Evolutionary conservation across 2,797 vertebrate species (phyloP), one percentile per base, ranked within the genome.

Genomic region (Glossophaga mutica): DNA sequence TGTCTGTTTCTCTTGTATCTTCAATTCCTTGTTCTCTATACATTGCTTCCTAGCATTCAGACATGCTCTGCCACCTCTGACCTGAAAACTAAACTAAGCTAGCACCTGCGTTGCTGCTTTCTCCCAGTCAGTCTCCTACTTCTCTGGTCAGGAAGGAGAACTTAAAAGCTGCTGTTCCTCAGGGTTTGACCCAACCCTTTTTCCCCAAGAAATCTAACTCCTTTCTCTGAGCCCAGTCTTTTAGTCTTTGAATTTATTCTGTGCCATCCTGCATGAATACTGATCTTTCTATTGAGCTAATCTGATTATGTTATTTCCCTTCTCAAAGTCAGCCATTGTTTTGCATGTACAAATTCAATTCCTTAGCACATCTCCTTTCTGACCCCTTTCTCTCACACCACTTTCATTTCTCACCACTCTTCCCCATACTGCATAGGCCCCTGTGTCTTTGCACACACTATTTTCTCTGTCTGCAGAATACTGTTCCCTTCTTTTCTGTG

Each of bases 71-170:
- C 44, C 5, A 48, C 29, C 70, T 94, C 57, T 18, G 11, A 37
- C 42, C 29, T 44, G 82, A 96, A 87, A 91, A 26, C 77, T 10
- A 82, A 94, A 9, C 1, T 67, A 87, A 76, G 77, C 26, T 74
- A 12, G 57, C 37, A 55, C 65, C 37, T 73, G 59, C 55, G 52
- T 29, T 9, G 5, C 15, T 81, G 48, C 4, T 77, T 1, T 78
- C 12, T 76, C 32, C 37, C 1, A 0, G 3, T 55, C 2, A 0
- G 2, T 19, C 26, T 65, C 37, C 22, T 86, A 22, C 32, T 52
- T 85, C 22, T 6, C 26, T 50, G 44, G 19, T 2, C 2, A 74
- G 39, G 57, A 79, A 91, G 37, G 39, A 93, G 34, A 71, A 6
- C 18, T 59, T 46, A 44, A 68, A 50, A 59, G 9, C 26, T 88